Conservation (phyloP, 2,797 vertebrate genomes). For the Neosilurus hyrtlii region DNA sequence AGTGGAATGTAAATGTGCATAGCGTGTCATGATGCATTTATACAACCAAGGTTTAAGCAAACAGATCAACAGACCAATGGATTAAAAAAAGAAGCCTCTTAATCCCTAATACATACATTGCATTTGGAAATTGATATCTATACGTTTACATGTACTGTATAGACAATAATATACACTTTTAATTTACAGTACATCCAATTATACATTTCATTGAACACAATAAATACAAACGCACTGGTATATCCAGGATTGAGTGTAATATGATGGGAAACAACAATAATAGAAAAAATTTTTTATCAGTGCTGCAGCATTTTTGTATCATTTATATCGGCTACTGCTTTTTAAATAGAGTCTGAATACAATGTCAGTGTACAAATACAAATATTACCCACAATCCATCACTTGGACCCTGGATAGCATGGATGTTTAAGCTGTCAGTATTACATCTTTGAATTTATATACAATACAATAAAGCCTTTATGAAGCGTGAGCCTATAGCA, state of each 20-base stretch:
- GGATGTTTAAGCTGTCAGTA: not conserved
- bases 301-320: constrained; percentile 16
- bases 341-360: not conserved
- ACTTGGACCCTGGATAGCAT: not conserved
- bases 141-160: constrained; percentile 45
- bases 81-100: constrained; percentile 4
- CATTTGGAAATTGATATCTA: constrained; percentile 43
- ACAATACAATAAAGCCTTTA: not conserved
- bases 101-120: constrained; percentile 47
- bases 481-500: not conserved
- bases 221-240: constrained; percentile 44
- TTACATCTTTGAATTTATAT: not conserved
- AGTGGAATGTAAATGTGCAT: constrained; percentile 51
- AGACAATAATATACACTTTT: constrained; percentile 49
- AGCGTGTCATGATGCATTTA: constrained; percentile 45
- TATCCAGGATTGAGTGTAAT: constrained; percentile 7
- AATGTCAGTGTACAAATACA: constrained; percentile 16
- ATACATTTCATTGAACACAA: constrained; percentile 31
- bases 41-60: constrained; percentile 42
- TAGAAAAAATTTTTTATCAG: not conserved
- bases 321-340: not conserved
- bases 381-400: not conserved
- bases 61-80: constrained; percentile 31
- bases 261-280: not conserved
- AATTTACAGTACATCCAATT: constrained; percentile 50